Evolutionary conservation across 2,797 vertebrate species (phyloP), one percentile per base, ranked within the genome.

Genomic region (Garrulus glandarius): DNA sequence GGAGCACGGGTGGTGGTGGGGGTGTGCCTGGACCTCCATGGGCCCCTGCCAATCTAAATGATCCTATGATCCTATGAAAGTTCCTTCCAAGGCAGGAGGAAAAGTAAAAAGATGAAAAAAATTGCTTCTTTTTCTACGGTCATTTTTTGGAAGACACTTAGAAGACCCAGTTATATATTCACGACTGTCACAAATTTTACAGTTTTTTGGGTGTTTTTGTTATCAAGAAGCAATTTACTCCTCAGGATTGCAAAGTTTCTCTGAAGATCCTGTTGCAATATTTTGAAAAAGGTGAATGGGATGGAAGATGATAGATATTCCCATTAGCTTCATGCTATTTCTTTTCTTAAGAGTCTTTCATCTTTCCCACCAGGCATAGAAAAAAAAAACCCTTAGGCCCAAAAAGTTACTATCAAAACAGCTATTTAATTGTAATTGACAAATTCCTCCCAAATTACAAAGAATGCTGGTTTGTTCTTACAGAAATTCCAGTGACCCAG

Each of bases 181-280:
- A 59, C 0, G 0, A 34, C 11, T 71, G 11, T 22, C 67, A 80
- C 12, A 77, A 36, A 39, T 55, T 23, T 29, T n/a, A 49, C 2
- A 55, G 14, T 61, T 50, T 43, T 44, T 21, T 6, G 10, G 17
- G 1, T 6, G 65, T 44, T 80, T 82, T 15, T 63, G 30, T 34
- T 74, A 67, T 1, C 1, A 0, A 77, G 34, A 21, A 53, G 34
- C 19, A 83, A 72, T 50, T 36, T 72, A 9, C 44, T 15, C 14
- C 84, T 84, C 44, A 55, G 24, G 29, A 70, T 86, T 55, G 20
- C 36, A 64, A 13, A 71, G 14, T 46, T 81, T 59, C 26, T 91
- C 43, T 70, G 63, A 91, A 82, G 39, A 65, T 57, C 34, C 29
- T 50, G 23, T 27, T 67, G 34, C 13, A 84, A 10, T 26, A 63